These are phyloP conservation scores for Hemibagrus guttatus DNA, from an alignment of 2,797 vertebrate species.

Conservation along the genomic window DNA sequence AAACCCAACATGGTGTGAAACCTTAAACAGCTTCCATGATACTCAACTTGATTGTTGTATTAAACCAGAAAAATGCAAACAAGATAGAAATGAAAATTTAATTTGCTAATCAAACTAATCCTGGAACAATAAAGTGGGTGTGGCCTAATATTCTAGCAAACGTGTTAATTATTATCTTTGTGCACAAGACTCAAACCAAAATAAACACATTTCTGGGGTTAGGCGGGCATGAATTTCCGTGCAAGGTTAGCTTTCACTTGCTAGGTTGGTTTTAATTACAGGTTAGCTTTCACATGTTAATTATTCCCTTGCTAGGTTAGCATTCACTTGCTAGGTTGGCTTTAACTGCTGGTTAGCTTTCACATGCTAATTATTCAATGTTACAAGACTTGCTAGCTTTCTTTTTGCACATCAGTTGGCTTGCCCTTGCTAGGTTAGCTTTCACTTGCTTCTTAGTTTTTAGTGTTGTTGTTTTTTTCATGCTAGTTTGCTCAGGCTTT, in stretches of 20 bases:
- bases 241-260: not conserved
- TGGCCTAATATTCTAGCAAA: not conserved
- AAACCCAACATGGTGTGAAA: not conserved
- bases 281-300: not conserved
- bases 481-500: not conserved
- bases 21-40: not conserved
- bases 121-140: not conserved
- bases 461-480: not conserved
- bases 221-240: too few relatives aligned
- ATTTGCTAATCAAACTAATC: not conserved
- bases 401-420: not conserved
- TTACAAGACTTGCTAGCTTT: not conserved
- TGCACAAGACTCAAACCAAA: not conserved
- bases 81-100: not conserved
- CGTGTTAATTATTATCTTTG: not conserved
- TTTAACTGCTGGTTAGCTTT: not conserved
- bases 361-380: not conserved
- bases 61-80: not conserved
- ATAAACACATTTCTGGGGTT: too few relatives aligned
- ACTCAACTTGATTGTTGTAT: not conserved
- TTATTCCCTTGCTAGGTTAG: not conserved
- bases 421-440: not conserved
- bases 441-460: not conserved
- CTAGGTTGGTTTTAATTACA: too few relatives aligned
- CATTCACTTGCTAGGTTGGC: not conserved